These are phyloP conservation scores for Nannoperca australis DNA, from an alignment of 2,797 vertebrate species.

Conservation along the genomic window DNA sequence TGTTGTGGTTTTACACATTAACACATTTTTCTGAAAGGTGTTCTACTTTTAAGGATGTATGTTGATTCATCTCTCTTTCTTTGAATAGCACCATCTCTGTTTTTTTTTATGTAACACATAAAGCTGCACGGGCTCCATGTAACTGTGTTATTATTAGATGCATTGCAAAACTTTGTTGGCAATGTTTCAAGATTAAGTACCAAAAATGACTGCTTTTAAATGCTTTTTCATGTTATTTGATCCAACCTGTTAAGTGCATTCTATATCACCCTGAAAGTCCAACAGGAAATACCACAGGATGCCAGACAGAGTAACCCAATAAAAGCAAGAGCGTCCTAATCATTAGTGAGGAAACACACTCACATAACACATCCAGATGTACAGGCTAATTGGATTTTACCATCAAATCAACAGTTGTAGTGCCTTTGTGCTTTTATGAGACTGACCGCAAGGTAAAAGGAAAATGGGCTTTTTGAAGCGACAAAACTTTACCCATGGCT, in stretches of 20 bases:
- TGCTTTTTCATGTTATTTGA: slow-evolving; percentile 91
- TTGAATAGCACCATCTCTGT: slow-evolving; percentile 25
- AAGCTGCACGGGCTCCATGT: slow-evolving; percentile 31
- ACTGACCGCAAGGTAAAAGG: slow-evolving; percentile 84
- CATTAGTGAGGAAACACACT: slow-evolving; percentile 94
- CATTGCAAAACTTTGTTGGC: slow-evolving; percentile 72
- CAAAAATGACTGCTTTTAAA: slow-evolving; percentile 86
- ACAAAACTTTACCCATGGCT: slow-evolving; percentile 69
- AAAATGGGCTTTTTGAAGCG: slow-evolving; percentile 67
- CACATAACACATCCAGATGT: slow-evolving; percentile 95
- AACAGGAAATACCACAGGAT: slow-evolving; percentile 97
- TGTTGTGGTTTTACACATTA: slow-evolving; percentile 33
- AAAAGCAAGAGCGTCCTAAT: slow-evolving; percentile 92
- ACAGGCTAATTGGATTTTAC: slow-evolving; percentile 96
- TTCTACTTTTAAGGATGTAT: slow-evolving; percentile 12
- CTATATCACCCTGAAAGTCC: slow-evolving; percentile 90
- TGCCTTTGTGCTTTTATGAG: slow-evolving; percentile 87
- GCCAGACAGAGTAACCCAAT: slow-evolving; percentile 95
- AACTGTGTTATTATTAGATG: slow-evolving; percentile 55
- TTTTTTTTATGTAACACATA: slow-evolving; percentile 20
- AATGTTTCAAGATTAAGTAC: slow-evolving; percentile 85
- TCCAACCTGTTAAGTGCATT: slow-evolving; percentile 94
- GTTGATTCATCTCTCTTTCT: slow-evolving; percentile 28
- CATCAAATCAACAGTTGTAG: slow-evolving; percentile 92
- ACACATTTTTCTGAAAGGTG: slow-evolving; percentile 21